These are phyloP conservation scores for Chanos chanos DNA, from an alignment of 2,797 vertebrate genomes.

Conservation along the genomic window DNA sequence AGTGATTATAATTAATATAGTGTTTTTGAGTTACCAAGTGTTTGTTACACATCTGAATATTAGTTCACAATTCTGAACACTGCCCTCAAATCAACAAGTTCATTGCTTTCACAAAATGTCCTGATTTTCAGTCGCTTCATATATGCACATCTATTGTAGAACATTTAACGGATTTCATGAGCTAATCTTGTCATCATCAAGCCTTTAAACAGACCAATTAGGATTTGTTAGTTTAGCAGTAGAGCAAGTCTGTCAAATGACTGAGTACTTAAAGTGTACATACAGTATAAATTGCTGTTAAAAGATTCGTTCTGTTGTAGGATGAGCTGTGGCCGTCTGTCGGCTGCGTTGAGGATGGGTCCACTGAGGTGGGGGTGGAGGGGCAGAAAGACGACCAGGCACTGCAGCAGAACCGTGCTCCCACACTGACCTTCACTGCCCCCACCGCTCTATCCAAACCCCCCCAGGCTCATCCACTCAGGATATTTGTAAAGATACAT, in stretches of 20 bases:
- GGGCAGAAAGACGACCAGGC: constrained; percentile 15
- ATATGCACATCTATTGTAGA: too few relatives aligned
- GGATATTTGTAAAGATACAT: constrained; percentile 66
- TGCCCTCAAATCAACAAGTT: too few relatives aligned
- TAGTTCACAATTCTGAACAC: too few relatives aligned
- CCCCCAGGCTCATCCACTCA: constrained; percentile 57
- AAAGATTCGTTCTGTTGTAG: constrained; percentile 45
- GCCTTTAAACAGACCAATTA: too few relatives aligned
- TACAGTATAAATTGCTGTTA: background rate
- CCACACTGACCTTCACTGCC: constrained; percentile 50
- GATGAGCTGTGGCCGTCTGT: constrained; percentile 39
- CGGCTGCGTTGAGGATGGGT: background rate
- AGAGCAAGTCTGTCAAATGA: background rate
- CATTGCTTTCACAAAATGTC: too few relatives aligned
- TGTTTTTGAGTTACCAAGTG: too few relatives aligned
- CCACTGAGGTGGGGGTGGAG: constrained; percentile 9
- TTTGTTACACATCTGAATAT: too few relatives aligned
- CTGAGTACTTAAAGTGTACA: background rate
- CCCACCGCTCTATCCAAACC: constrained; percentile 57
- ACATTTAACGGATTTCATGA: too few relatives aligned
- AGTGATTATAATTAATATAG: too few relatives aligned
- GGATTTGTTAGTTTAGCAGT: too few relatives aligned
- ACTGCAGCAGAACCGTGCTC: constrained; percentile 1
- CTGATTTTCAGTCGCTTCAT: too few relatives aligned
- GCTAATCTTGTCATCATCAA: too few relatives aligned